Base-by-base conservation (phyloP, 2,797 vertebrate species). In the Merluccius polli region DNA sequence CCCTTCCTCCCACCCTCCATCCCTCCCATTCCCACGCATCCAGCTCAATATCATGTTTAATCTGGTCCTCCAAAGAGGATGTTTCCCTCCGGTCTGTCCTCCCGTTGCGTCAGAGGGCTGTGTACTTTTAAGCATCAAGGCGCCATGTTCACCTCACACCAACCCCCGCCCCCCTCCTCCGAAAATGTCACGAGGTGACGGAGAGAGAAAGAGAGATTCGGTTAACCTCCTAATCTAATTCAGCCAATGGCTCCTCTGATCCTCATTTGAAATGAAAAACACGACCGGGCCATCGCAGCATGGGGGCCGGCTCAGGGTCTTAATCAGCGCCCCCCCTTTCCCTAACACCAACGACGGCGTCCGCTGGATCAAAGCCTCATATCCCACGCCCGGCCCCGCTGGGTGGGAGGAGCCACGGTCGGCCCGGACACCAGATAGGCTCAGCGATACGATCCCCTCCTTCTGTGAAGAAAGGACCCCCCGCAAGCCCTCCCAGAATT, bases 291-390 rank as follows among this genome's bases (percentile, higher is more conserved):
- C 75, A n/a, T 77, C 52, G 21, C 84, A 81, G 84, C 36, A 35
- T 73, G 72, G 32, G 52, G 73, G 77, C 77, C 80, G 83, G 90
- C 82, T 92, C 82, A 83, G 82, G 52, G 83, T 88, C 88, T 79
- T 87, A 88, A 91, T 91, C 86, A 82, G 70, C 71, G 32, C 48
- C 70, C 68, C 69, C 52, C 70, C 48, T 7, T 21, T 32, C 33
- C 65, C 59, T 4, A n/a, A 24, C 48, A 18, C 38, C 38, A 74
- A 52, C 70, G 24, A 5, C 35, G 67, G 63, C 84, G 84, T 81
- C 84, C 18, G 1, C 36, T 38, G 36, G 36, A 48, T 48, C 41
- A 48, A 48, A 48, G 21, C 52, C 38, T 80, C 74, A 72, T 80
- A 78, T 84, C 78, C 77, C 83, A 52, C 76, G 75, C 82, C 78